phyloP scores from a whole-genome alignment of 2,797 vertebrate genomes.

The Labeo calbasu region DNA sequence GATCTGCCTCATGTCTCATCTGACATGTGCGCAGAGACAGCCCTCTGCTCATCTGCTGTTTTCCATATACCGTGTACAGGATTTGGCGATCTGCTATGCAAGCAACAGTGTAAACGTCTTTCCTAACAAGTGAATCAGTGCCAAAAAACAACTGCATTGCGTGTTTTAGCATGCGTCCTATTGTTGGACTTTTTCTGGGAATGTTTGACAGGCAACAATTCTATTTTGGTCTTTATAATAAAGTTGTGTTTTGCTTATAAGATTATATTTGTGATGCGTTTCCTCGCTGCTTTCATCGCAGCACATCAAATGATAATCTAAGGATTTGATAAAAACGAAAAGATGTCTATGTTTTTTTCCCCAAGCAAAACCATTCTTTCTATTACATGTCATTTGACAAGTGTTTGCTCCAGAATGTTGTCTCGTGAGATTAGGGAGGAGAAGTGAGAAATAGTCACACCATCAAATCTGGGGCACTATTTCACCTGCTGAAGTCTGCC shows the following conservation, averaged over 20 bases:
- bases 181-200: constrained; percentile 13
- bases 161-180: background rate
- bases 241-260: background rate
- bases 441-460: constrained; percentile 54
- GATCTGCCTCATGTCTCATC: constrained; percentile 78
- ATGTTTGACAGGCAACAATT: constrained; percentile 21
- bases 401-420: constrained; percentile 37
- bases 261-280: constrained; percentile 30
- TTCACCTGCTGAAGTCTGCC: constrained; percentile 51
- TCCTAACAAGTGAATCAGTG: constrained; percentile 41
- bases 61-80: constrained; percentile 69
- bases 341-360: constrained; percentile 46
- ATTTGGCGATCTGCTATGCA: constrained; percentile 69
- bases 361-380: constrained; percentile 54
- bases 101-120: constrained; percentile 71
- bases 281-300: constrained; percentile 37
- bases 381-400: constrained; percentile 52
- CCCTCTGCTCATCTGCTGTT: constrained; percentile 68
- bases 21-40: constrained; percentile 76
- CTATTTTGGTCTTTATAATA: constrained; percentile 46
- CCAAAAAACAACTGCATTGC: background rate
- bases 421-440: constrained; percentile 42
- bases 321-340: constrained; percentile 54
- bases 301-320: constrained; percentile 53
- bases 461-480: constrained; percentile 58